These are phyloP conservation scores for Tarsius wallacei DNA, from an alignment of 2,797 vertebrate species.

Conservation along the genomic window DNA sequence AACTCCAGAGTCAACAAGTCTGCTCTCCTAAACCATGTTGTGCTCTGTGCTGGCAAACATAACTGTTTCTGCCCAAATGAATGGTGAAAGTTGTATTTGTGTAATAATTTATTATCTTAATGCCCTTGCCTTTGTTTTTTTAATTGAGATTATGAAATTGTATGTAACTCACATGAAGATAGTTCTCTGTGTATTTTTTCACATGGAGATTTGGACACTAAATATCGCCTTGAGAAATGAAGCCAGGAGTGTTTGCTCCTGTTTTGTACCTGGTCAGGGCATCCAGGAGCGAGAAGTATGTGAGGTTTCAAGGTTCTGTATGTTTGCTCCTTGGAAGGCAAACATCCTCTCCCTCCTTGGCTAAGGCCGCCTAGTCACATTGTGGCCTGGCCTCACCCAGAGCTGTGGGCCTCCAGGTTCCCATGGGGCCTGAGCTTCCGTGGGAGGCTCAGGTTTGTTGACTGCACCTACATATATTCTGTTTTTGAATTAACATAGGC, in stretches of 20 bases:
- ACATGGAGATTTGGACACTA: not conserved
- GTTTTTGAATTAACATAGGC: not conserved
- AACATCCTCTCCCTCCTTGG: not conserved
- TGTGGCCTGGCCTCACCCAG: not conserved
- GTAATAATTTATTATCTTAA: not conserved
- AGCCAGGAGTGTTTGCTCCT: not conserved
- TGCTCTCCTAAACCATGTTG: not conserved
- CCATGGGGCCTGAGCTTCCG: not conserved
- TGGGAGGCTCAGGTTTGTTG: no score
- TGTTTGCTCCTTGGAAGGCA: not conserved
- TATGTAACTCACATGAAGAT: not conserved
- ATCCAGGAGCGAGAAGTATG: not conserved
- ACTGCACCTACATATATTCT: not conserved
- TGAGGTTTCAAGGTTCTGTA: not conserved
- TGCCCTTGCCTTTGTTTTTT: not conserved
- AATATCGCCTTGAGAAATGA: not conserved
- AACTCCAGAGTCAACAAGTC: not conserved
- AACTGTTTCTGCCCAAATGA: not conserved
- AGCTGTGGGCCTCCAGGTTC: not conserved
- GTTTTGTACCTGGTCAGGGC: not conserved
- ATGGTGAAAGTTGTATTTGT: not conserved
- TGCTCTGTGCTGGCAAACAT: not conserved
- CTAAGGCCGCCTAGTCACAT: not conserved
- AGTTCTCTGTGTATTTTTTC: not conserved
- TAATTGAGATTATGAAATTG: not conserved